phyloP scores from a whole-genome alignment of 2,113 vertebrate species.

The Oncorhynchus kisutch region DNA sequence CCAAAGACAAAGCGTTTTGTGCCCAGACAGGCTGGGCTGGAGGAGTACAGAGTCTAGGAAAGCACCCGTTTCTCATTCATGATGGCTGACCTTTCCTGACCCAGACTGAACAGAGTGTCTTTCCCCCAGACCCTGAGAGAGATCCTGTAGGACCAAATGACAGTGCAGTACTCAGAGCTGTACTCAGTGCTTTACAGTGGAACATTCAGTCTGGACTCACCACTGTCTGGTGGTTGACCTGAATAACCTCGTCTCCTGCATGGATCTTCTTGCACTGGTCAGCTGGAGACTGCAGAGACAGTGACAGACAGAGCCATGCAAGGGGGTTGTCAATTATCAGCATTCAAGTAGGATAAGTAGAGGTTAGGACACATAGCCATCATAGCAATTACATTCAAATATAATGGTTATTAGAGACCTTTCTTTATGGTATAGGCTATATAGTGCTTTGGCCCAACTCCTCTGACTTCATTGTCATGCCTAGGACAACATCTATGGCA shows the following conservation, averaged over 20 bases:
- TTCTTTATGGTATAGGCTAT: too few species aligned
- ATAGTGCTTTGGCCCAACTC: too few species aligned
- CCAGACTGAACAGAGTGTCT: background rate
- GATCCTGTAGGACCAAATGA: background rate
- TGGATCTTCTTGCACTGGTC: slow-evolving; percentile 33
- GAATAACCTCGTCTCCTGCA: slow-evolving; percentile 24
- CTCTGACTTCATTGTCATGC: too few species aligned
- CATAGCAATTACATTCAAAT: too few species aligned
- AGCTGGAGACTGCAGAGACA: slow-evolving; percentile 23
- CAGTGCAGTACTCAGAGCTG: background rate
- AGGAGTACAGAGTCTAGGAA: background rate
- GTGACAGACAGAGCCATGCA: background rate
- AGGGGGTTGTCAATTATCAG: background rate
- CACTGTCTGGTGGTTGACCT: slow-evolving; percentile 30
- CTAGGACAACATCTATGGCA: too few species aligned
- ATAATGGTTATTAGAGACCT: too few species aligned
- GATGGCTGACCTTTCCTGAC: background rate
- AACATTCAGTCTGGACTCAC: background rate
- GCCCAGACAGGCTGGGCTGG: background rate
- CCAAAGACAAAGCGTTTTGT: background rate
- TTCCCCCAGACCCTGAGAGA: background rate
- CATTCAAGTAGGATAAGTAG: too few species aligned
- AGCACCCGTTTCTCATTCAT: background rate
- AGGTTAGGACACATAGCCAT: too few species aligned
- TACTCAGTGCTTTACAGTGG: too few species aligned